phyloP scores from a whole-genome alignment of 2,113 vertebrate genomes.

The Cyprinodon variegatus region DNA sequence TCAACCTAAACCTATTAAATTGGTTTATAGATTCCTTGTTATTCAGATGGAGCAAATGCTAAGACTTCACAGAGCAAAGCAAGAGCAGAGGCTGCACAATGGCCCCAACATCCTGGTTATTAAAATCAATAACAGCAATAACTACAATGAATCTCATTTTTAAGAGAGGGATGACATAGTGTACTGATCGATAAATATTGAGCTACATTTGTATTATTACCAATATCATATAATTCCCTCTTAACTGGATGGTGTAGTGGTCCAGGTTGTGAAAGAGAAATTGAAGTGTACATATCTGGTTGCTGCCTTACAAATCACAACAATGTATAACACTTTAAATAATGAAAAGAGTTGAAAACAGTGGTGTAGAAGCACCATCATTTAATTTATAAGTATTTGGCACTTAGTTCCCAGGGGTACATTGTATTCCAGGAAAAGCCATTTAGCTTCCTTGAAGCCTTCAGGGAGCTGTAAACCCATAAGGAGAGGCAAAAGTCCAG shows the following conservation, averaged over 20 bases:
- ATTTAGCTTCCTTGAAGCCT: conserved; percentile 10
- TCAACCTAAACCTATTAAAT: conserved; percentile 61
- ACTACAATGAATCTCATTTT: conserved; percentile 76
- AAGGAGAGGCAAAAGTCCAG: conserved; percentile 49
- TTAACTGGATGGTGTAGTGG: conserved; percentile 46
- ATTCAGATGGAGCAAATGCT: conserved; percentile 32
- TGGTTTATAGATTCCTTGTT: conserved; percentile 58
- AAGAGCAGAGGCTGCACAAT: conserved; percentile 29
- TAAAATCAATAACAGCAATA: conserved; percentile 83
- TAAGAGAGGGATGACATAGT: conserved; percentile 56
- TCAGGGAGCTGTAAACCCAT: conserved; percentile 31
- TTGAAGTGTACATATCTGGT: conserved; percentile 38
- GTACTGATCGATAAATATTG: conserved; percentile 70
- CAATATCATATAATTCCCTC: conserved; percentile 70
- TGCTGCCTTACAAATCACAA: conserved; percentile 33
- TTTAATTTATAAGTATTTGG: conserved; percentile 40
- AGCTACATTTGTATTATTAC: conserved; percentile 77
- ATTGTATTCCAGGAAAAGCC: conserved; percentile 27
- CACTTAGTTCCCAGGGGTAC: conserved; percentile 19
- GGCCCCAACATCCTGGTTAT: conserved; percentile 71
- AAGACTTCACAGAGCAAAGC: conserved; percentile 18
- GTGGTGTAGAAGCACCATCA: neutral
- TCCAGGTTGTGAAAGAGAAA: conserved; percentile 51
- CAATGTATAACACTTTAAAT: conserved; percentile 19
- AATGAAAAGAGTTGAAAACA: neutral